Evolutionary conservation across 2,888 invertebrate species (phyloP).

Genomic region (Dryocosmus kuriphilus): DNA sequence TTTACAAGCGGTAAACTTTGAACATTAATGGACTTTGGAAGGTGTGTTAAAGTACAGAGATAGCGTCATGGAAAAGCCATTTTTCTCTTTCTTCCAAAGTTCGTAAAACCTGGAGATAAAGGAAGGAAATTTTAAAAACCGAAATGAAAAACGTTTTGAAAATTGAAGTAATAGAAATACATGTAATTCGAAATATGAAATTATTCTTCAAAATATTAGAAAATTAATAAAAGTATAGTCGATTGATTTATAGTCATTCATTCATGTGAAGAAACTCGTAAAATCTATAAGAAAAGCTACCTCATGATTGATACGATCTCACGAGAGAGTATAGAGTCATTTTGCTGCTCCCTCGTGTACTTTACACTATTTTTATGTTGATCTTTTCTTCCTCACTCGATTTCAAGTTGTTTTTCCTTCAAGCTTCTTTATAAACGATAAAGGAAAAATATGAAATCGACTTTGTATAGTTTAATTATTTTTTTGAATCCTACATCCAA

Average conservation of each 20-base stretch:
- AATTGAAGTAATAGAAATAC: not conserved
- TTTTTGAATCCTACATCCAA: not conserved
- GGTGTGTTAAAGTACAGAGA: constrained; percentile 2
- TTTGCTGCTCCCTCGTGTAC: not conserved
- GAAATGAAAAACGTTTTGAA: not conserved
- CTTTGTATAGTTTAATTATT: not conserved
- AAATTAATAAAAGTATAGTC: not conserved
- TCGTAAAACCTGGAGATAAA: not conserved
- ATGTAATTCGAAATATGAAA: no score
- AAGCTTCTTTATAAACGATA: not conserved
- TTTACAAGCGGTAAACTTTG: constrained; percentile 1
- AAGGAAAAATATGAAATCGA: not conserved
- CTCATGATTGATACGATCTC: not conserved
- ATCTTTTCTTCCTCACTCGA: not conserved
- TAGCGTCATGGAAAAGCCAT: not conserved
- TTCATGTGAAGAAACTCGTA: not conserved
- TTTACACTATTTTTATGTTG: not conserved
- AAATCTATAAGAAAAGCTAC: not conserved
- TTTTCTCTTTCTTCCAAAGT: not conserved
- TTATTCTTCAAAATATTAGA: no score
- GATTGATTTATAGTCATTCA: no score
- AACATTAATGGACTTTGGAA: not conserved
- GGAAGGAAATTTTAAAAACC: not conserved
- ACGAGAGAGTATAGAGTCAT: not conserved
- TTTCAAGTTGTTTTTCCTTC: not conserved